Base-by-base conservation (phyloP, 2,888 invertebrate genomes). In the Scaptomyza reducta region DNA sequence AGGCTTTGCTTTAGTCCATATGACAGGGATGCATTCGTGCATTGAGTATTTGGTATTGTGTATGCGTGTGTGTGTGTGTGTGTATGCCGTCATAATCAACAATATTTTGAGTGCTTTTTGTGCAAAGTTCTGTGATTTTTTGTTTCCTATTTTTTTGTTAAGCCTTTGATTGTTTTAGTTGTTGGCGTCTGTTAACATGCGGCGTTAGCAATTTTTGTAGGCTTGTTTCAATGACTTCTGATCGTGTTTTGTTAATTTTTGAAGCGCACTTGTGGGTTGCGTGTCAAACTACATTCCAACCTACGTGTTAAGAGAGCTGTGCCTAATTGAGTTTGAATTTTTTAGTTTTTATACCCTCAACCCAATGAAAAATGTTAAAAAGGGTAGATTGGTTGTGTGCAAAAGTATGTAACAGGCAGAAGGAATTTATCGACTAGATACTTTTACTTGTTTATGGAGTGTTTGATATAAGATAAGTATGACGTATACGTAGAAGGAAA, bases 101-200 rank as follows among this genome's bases (percentile, higher is more conserved):
- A 84, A 83, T 84, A 84, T 84, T 83, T 83, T 68, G 82, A 83
- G 82, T 84, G 79, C 77, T 83, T 83, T 83, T 82, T 82, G 79
- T 76, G 74, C 70, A 72, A 69, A 79, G 79, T 79, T 81, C 64
- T 70, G 40, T 56, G 70, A 77, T 77, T 79, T 68, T 40, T 40
- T 31, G 10, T 31, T 40, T 38, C 2, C 3, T 14, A 6, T 35
- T 13, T 13, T 35, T 74, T 75, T 77, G 65, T 51, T 41, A 13
- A 59, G 59, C 59, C 22, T 61, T 65, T 46, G 50, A 38, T 63
- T 57, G 62, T 56, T 63, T 53, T 44, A 22, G 46, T 57, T 62
- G 53, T 40, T 59, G 58, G 22, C 35, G 60, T 47, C 58, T 49
- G 60, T 40, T 57, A 44, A 47, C 61, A 18, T 38, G 42, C 29